A percentile compares a stretch with the other conserved stretches of the same genome.
Conservation (phyloP, 2,888 invertebrate species). For the Drosophila meridiana region DNA sequence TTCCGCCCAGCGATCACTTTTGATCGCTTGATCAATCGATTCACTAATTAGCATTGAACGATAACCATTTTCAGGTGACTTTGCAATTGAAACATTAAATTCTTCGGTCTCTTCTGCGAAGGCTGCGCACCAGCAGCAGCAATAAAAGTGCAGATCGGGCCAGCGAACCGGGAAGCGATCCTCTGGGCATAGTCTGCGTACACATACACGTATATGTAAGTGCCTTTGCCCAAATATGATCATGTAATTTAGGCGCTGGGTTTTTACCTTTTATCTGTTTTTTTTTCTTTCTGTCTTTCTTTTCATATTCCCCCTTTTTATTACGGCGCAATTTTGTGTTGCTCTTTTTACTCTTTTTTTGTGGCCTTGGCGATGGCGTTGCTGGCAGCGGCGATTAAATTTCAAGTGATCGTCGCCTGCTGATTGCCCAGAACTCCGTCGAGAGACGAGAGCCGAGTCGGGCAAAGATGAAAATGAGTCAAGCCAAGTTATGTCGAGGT, state of each 20-base stretch:
- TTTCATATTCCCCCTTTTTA: conserved; percentile 27
- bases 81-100: conserved; percentile 24
- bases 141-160: conserved; percentile 7
- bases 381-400: conserved; percentile 58
- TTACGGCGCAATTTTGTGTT: conserved; percentile 13
- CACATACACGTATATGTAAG: not conserved
- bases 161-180: conserved; percentile 60
- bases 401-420: conserved; percentile 61
- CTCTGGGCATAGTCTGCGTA: not conserved
- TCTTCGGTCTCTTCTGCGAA: not conserved
- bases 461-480: conserved; percentile 46
- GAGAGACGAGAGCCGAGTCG: conserved; percentile 12
- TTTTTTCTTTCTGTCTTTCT: not conserved
- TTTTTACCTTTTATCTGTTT: conserved; percentile 21
- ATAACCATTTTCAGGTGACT: conserved; percentile 25
- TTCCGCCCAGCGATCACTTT: conserved; percentile 3
- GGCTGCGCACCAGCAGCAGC: not conserved
- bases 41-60: conserved; percentile 71
- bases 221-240: conserved; percentile 24
- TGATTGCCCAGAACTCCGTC: conserved; percentile 47
- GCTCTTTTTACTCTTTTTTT: conserved; percentile 2
- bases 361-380: conserved; percentile 50
- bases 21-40: conserved; percentile 64
- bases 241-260: conserved; percentile 48
- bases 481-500: conserved; percentile 71